Evolutionary conservation across 2,888 invertebrate species (phyloP), one percentile per base, ranked within the genome.

Genomic region (Synergus gifuensis): DNA sequence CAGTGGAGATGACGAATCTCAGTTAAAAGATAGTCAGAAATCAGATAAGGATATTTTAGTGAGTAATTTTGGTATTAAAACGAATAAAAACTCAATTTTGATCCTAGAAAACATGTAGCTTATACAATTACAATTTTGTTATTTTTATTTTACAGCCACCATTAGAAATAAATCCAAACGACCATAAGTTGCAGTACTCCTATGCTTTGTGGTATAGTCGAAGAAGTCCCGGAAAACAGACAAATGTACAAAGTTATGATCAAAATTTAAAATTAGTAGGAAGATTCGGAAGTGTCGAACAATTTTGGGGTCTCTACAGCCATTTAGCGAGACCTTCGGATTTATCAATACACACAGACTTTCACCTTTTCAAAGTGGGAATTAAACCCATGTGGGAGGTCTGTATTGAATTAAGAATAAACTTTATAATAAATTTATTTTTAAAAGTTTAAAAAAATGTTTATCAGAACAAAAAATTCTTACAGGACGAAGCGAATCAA

Each of bases 381-480:
- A 98, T 99, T 89, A 98, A 98, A 92, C 99, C 99, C 36, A 99
- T 99, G 97, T 99, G 99, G 99, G 99, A 99, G 93, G 95, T 94
- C 88, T 88, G 92, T 88, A 76, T 67, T 42, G 2, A 60, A 14
- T 28, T 16, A 0, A 49, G 4, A 60, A 60, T 7, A n/a, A n/a
- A 54, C 8, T n/a, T 54, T 54, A 49, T 54, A n/a, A n/a, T 54
- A 1, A n/a, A 54, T 12, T 60, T 18, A 11, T 4, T 11, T 22
- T 60, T n/a, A 22, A 60, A n/a, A 8, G 16, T 11, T 22, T 0
- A 12, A 22, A 22, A 12, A 60, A 18, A 22, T 22, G 12, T 60
- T 22, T 22, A 60, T n/a, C 2, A 0, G n/a, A 8, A 8, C 16
- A 54, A 8, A 46, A 18, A 69, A 62, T 77, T 11, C 76, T 82